Conservation (phyloP, 2,797 vertebrate species). For the Falco rusticolus region DNA sequence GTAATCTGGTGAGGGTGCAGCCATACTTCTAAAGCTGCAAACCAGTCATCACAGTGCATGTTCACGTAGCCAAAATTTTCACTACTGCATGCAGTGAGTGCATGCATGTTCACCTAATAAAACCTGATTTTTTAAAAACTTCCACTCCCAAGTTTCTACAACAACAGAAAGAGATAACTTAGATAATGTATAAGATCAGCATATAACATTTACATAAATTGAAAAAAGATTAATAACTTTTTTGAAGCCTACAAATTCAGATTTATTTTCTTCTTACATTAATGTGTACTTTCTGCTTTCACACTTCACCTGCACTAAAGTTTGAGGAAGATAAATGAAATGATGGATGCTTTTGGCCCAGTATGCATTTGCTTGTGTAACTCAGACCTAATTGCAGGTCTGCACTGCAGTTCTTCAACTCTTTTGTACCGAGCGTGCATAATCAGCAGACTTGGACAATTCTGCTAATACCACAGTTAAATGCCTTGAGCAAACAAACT, state of each 20-base stretch:
- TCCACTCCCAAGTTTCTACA: neutral
- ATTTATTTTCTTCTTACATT: neutral
- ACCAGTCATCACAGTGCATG: neutral
- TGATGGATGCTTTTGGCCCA: neutral
- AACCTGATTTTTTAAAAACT: neutral
- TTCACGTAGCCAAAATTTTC: neutral
- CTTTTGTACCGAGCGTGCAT: neutral
- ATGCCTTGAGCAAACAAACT: constrained; percentile 64
- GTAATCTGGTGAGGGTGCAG: neutral
- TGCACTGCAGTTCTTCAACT: neutral
- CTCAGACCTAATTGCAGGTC: constrained; percentile 32
- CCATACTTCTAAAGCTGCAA: neutral
- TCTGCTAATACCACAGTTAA: constrained; percentile 18
- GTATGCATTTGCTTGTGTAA: neutral
- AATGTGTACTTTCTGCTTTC: neutral
- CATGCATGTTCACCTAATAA: neutral
- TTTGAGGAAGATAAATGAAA: neutral
- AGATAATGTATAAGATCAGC: neutral
- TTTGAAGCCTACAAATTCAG: neutral
- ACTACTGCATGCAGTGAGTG: neutral
- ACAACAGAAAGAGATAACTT: neutral
- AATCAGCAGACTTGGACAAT: constrained; percentile 19
- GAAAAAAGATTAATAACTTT: neutral
- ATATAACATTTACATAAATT: neutral
- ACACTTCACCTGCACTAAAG: neutral